Conservation (phyloP, 2,113 vertebrate species). For the Arizona elegans region DNA sequence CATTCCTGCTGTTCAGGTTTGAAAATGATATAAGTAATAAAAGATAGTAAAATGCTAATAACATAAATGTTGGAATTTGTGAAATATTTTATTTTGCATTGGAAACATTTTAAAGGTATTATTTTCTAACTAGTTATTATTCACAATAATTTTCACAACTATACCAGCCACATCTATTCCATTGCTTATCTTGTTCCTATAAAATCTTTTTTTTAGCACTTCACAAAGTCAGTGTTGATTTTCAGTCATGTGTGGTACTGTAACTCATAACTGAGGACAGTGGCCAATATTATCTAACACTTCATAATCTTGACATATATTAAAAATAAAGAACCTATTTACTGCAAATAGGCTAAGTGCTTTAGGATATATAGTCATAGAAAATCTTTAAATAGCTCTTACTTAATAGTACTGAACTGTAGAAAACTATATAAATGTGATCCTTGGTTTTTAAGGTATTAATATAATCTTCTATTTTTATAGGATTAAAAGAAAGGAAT, state of each 20-base stretch:
- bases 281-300: neutral
- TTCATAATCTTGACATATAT: neutral
- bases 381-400: neutral
- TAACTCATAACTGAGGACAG: neutral
- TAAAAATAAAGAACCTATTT: neutral
- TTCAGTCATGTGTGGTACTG: neutral
- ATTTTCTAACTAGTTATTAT: neutral
- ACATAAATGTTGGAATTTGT: constrained; percentile 32
- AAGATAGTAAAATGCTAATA: constrained; percentile 3
- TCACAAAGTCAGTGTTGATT: neutral
- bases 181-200: neutral
- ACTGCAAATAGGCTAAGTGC: neutral
- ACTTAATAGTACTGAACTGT: neutral
- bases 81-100: constrained; percentile 23
- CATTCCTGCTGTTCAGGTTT: constrained; percentile 16
- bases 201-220: too few species aligned
- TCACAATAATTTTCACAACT: neutral
- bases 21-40: constrained; percentile 27
- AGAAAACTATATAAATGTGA: neutral
- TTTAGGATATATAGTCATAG: neutral
- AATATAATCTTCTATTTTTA: neutral
- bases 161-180: neutral
- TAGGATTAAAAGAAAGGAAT: neutral
- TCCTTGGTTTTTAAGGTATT: neutral
- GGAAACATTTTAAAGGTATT: constrained; percentile 19